Percentiles rank a stretch among this genome's conserved stretches.
phyloP scores from a whole-genome alignment of 2,113 vertebrate species.

The Malurus cyaneus region DNA sequence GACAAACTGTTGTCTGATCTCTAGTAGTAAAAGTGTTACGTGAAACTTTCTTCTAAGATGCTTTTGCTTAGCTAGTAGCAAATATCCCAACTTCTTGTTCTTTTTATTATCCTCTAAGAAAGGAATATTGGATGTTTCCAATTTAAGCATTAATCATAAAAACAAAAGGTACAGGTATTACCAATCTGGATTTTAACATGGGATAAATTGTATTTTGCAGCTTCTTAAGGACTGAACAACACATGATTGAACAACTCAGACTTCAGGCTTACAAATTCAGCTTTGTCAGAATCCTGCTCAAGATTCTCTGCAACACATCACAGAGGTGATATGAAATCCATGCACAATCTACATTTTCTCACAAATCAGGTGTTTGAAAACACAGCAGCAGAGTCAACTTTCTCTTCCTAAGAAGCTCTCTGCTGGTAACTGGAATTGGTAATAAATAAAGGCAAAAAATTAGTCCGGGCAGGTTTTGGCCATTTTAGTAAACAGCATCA shows the following conservation, averaged over 20 bases:
- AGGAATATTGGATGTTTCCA: not conserved
- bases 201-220: not conserved
- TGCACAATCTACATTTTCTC: not conserved
- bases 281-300: not conserved
- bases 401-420: not conserved
- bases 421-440: not conserved
- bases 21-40: not conserved
- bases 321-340: not conserved
- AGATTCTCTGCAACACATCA: not conserved
- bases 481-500: not conserved
- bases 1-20: not conserved
- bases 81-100: not conserved
- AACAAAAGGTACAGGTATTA: not conserved
- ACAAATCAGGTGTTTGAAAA: not conserved
- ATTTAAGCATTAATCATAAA: not conserved
- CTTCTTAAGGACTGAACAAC: not conserved
- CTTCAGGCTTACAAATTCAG: not conserved
- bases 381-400: not conserved
- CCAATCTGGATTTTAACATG: not conserved
- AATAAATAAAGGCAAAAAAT: not conserved
- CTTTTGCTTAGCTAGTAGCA: not conserved
- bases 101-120: not conserved
- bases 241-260: not conserved
- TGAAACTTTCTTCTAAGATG: not conserved
- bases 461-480: accelerated